Percentiles rank a stretch among this genome's conserved stretches.
Conservation (phyloP, 2,113 vertebrate species). For the Sylvia atricapilla region DNA sequence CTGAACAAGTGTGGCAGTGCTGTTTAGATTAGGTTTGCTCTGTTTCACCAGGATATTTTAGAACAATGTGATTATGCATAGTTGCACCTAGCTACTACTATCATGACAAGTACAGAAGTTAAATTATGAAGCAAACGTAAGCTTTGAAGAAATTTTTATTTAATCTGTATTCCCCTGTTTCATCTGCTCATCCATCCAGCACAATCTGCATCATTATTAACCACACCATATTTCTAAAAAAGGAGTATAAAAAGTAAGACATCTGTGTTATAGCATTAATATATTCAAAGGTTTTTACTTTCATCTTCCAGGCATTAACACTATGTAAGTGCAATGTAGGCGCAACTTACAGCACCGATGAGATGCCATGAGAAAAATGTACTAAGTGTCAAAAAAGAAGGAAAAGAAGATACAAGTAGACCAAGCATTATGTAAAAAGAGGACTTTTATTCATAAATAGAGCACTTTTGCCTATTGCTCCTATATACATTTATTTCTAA, state of each 20-base stretch:
- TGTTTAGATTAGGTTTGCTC: conserved; percentile 56
- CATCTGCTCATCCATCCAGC: conserved; percentile 81
- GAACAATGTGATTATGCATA: conserved; percentile 71
- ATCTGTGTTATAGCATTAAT: conserved; percentile 85
- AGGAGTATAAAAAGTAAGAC: conserved; percentile 81
- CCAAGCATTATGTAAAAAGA: conserved; percentile 63
- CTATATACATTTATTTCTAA: conserved; percentile 78
- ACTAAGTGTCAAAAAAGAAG: conserved; percentile 22
- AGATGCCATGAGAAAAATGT: conserved; percentile 59
- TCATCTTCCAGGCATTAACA: conserved; percentile 82
- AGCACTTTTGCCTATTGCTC: conserved; percentile 66
- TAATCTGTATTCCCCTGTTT: conserved; percentile 85
- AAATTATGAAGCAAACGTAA: conserved; percentile 83
- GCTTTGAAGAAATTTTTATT: conserved; percentile 83
- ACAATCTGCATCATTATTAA: conserved; percentile 87
- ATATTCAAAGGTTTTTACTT: conserved; percentile 86
- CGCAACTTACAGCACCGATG: conserved; percentile 61
- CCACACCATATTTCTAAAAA: conserved; percentile 76
- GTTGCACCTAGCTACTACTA: conserved; percentile 70
- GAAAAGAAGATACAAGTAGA: not conserved
- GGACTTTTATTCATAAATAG: conserved; percentile 67
- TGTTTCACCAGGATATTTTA: conserved; percentile 60
- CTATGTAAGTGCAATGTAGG: conserved; percentile 74
- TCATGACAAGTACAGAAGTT: conserved; percentile 78
- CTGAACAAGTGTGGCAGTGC: conserved; percentile 15